A percentile compares a stretch with the other conserved stretches of the same genome.
phyloP scores from a whole-genome alignment of 2,888 invertebrate species.

The Himalopsyche kuldschensis region DNA sequence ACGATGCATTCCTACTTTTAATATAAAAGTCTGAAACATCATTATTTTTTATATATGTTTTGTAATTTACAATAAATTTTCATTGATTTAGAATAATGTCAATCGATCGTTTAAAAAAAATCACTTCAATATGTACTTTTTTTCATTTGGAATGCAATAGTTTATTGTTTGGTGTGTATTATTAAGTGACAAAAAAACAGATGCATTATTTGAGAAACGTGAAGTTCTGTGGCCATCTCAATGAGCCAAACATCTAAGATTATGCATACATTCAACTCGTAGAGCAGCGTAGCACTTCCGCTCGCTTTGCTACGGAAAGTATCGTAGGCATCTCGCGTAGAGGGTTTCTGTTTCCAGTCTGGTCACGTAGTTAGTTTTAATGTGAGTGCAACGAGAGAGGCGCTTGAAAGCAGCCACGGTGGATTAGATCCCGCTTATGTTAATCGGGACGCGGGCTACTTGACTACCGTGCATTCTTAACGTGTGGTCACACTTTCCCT shows the following conservation, averaged over 20 bases:
- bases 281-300: conserved; percentile 5
- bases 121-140: too few species aligned
- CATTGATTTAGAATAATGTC: too few species aligned
- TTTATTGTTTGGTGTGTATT: not conserved
- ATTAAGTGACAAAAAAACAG: not conserved
- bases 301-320: conserved; percentile 11
- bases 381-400: conserved; percentile 2
- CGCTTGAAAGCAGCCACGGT: not conserved
- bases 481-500: too few species aligned
- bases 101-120: too few species aligned
- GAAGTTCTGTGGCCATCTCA: not conserved
- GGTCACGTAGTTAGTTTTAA: conserved; percentile 30
- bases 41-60: too few species aligned
- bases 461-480: not conserved
- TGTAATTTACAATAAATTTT: too few species aligned
- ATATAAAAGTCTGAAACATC: too few species aligned
- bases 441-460: conserved; percentile 6
- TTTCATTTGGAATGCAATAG: too few species aligned
- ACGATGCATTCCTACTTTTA: too few species aligned
- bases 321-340: not conserved
- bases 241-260: not conserved
- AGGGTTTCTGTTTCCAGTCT: conserved; percentile 17
- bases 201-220: too few species aligned
- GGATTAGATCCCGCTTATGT: conserved; percentile 15
- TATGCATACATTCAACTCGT: not conserved